Evolutionary conservation across 1,140 invertebrate genomes (phyloP).

Genomic region (Aphaenogaster rudis): DNA sequence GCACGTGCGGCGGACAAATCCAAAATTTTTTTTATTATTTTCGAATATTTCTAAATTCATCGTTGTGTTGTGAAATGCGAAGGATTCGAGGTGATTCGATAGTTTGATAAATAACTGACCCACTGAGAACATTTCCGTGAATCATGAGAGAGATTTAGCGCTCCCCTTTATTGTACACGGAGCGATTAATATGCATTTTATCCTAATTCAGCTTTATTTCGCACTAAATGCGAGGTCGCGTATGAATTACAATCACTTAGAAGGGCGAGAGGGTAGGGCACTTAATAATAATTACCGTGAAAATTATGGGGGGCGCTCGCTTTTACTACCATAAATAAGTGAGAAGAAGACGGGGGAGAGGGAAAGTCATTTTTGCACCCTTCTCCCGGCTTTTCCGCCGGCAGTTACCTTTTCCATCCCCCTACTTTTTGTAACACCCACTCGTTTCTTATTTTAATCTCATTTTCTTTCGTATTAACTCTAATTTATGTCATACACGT

Average conservation of each 20-base stretch:
- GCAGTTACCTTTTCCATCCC: slow-evolving; percentile 22
- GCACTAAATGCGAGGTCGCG: slow-evolving; percentile 27
- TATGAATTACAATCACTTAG: slow-evolving; percentile 76
- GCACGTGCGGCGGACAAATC: background rate
- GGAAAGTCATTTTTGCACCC: slow-evolving; percentile 63
- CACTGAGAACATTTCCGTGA: background rate
- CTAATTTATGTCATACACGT: slow-evolving; percentile 65
- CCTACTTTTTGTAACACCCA: slow-evolving; percentile 34
- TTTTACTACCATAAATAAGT: slow-evolving; percentile 68
- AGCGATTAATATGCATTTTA: slow-evolving; percentile 61
- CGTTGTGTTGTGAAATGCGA: background rate
- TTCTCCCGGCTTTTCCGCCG: slow-evolving; percentile 29
- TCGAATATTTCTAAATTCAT: background rate
- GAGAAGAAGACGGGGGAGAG: background rate
- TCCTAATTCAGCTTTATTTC: slow-evolving; percentile 67
- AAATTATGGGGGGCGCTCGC: slow-evolving; percentile 68
- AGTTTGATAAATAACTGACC: background rate
- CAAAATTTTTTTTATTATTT: background rate
- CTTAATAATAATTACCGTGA: slow-evolving; percentile 77
- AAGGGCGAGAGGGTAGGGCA: slow-evolving; percentile 32
- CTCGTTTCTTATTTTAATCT: slow-evolving; percentile 60
- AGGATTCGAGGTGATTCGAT: background rate
- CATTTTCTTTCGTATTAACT: slow-evolving; percentile 63
- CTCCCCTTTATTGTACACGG: background rate
- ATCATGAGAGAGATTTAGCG: slow-evolving; percentile 16